phyloP scores from a whole-genome alignment of 2,888 invertebrate species.

The Apodemia hepburni region DNA sequence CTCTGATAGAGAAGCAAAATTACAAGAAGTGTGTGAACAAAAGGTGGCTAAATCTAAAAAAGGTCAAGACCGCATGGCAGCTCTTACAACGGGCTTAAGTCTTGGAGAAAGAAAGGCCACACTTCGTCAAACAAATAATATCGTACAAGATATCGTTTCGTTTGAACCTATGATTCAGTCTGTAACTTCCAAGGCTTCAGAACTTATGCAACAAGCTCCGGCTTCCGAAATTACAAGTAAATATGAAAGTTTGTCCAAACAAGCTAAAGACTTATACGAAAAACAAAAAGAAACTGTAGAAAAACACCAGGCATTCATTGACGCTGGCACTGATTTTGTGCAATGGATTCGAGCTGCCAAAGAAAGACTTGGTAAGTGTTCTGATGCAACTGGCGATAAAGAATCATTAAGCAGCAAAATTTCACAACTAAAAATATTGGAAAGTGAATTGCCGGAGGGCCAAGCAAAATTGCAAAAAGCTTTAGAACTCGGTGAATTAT shows the following conservation, averaged over 20 bases:
- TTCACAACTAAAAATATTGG: constrained; percentile 90
- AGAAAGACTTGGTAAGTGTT: constrained; percentile 94
- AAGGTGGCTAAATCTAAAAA: constrained; percentile 90
- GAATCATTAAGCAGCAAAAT: constrained; percentile 93
- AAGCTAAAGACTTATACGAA: constrained; percentile 93
- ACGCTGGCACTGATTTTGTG: constrained; percentile 94
- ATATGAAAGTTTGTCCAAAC: constrained; percentile 93
- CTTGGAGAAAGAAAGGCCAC: constrained; percentile 94
- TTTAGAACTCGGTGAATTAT: constrained; percentile 90
- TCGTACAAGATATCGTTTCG: constrained; percentile 97
- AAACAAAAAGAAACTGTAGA: constrained; percentile 95
- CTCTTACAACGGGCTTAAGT: constrained; percentile 87
- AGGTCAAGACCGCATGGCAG: constrained; percentile 83
- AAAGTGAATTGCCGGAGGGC: constrained; percentile 91
- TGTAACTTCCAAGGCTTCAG: constrained; percentile 95
- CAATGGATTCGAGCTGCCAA: constrained; percentile 96
- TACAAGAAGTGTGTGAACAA: constrained; percentile 93
- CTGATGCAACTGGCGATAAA: constrained; percentile 95
- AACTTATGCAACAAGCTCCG: constrained; percentile 93
- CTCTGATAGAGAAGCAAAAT: constrained; percentile 93
- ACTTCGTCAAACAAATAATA: constrained; percentile 94
- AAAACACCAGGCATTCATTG: constrained; percentile 94
- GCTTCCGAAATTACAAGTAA: constrained; percentile 95
- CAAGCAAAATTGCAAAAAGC: constrained; percentile 91
- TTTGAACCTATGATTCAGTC: constrained; percentile 99